A percentile compares a stretch with the other conserved stretches of the same genome.
Conservation (phyloP, 1,140 invertebrate species). For the Battus philenor region DNA sequence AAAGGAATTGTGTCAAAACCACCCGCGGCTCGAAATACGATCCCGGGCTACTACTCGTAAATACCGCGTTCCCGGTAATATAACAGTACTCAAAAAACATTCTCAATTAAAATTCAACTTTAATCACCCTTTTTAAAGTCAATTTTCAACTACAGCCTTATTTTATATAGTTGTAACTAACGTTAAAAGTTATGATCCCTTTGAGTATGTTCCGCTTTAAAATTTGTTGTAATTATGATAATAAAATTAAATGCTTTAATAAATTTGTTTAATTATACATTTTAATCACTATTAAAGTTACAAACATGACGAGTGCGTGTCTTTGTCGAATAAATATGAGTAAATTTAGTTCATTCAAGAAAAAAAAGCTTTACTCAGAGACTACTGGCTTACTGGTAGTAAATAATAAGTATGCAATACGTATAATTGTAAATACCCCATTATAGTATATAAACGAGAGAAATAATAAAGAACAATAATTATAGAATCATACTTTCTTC, state of each 20-base stretch:
- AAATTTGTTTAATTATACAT: constrained; percentile 9
- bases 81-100: constrained; percentile 29
- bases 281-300: constrained; percentile 9
- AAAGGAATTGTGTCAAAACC: constrained; percentile 51
- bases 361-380: too few species aligned
- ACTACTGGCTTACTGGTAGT: too few species aligned
- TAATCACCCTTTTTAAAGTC: neutral
- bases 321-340: too few species aligned
- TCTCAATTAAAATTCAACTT: neutral
- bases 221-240: constrained; percentile 11
- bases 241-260: constrained; percentile 7
- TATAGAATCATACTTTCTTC: too few species aligned
- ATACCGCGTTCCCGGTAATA: constrained; percentile 34
- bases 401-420: too few species aligned
- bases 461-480: too few species aligned
- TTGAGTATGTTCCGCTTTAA: neutral
- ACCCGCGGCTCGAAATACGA: constrained; percentile 43
- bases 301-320: too few species aligned
- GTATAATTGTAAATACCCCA: too few species aligned
- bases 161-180: constrained; percentile 5
- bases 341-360: too few species aligned
- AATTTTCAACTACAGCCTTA: neutral
- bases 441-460: too few species aligned
- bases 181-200: constrained; percentile 8
- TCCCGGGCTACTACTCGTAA: constrained; percentile 40